Conservation (phyloP, 2,113 vertebrate species). For the Sinocyclocheilus grahami region DNA sequence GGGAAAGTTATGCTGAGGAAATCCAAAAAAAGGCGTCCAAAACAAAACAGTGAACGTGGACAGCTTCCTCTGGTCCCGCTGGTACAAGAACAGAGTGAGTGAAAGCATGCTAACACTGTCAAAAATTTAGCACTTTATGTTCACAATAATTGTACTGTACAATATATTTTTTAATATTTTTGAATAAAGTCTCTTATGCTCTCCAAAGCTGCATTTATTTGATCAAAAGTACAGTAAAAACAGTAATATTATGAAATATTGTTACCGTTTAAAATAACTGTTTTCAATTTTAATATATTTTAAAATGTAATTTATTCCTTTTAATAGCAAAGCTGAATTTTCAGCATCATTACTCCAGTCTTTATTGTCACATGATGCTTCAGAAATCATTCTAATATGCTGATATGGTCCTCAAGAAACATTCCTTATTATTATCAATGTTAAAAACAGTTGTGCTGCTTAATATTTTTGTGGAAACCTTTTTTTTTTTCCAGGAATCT, state of each 20-base stretch:
- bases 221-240: background rate
- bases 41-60: slow-evolving; percentile 48
- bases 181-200: background rate
- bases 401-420: too few relatives aligned
- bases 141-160: background rate
- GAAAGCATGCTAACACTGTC: slow-evolving; percentile 10
- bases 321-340: background rate
- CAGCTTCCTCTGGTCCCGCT: slow-evolving; percentile 68
- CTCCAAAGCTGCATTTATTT: background rate
- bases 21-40: slow-evolving; percentile 54
- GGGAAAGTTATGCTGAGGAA: slow-evolving; percentile 63
- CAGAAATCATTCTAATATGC: too few relatives aligned
- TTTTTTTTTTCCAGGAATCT: background rate
- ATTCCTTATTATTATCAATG: too few relatives aligned
- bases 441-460: too few relatives aligned
- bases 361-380: too few relatives aligned
- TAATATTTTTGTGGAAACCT: too few relatives aligned
- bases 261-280: background rate
- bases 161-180: background rate
- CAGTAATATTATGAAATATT: background rate
- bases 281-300: background rate
- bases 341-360: background rate
- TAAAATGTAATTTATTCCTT: background rate
- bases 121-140: background rate
- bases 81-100: slow-evolving; percentile 38